These are phyloP conservation scores for Phymanthus crucifer DNA, from an alignment of 92 coral and sea anemone species.

Conservation along the genomic window DNA sequence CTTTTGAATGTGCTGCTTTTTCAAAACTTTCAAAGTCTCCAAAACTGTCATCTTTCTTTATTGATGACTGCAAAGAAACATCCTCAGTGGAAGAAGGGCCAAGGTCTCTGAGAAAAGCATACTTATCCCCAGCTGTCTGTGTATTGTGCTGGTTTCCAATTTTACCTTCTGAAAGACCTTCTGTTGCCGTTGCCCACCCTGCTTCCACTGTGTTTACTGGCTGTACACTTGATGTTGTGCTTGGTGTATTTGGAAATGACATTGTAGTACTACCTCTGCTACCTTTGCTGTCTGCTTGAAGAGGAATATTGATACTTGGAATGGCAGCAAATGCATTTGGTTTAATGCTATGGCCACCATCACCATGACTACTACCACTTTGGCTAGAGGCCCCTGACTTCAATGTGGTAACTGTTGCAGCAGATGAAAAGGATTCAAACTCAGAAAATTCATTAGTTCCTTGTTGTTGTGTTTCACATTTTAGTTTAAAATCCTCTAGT, in stretches of 20 bases:
- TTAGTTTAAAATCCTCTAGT: constrained; percentile 46
- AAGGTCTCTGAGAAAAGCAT: constrained; percentile 59
- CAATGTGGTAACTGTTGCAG: neutral
- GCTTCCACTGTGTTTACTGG: neutral
- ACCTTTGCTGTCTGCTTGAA: neutral
- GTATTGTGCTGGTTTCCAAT: neutral
- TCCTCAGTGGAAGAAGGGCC: constrained; percentile 29
- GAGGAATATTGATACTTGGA: constrained; percentile 31
- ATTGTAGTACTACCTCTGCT: neutral
- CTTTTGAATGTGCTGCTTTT: neutral
- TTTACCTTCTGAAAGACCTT: neutral
- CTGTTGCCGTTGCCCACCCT: neutral
- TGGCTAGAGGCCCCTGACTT: neutral
- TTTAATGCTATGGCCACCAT: constrained; percentile 2
- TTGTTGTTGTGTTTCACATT: constrained; percentile 1
- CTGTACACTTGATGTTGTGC: neutral
- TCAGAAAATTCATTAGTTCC: constrained; percentile 3
- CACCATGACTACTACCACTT: neutral
- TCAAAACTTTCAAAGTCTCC: constrained; percentile 77
- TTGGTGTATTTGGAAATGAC: neutral
- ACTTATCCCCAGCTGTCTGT: constrained; percentile 45
- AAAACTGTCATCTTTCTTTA: constrained; percentile 50
- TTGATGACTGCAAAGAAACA: constrained; percentile 36
- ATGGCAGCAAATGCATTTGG: neutral
- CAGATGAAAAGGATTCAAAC: constrained; percentile 10